Conservation (phyloP, 2,113 vertebrate species). For the Athene cunicularia region DNA sequence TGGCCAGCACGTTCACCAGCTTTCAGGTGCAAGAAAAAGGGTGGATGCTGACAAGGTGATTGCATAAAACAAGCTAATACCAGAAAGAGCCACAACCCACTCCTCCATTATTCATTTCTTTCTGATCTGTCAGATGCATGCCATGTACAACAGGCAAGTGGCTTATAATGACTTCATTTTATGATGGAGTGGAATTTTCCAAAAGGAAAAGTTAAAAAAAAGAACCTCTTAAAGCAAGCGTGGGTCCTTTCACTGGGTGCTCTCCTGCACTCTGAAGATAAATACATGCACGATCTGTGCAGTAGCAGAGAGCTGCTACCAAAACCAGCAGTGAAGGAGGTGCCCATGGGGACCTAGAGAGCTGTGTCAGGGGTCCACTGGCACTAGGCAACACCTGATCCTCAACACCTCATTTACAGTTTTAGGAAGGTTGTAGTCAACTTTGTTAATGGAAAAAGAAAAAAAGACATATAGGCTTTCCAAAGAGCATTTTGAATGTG, state of each 20-base stretch:
- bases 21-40: not conserved
- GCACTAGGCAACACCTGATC: not conserved
- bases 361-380: not conserved
- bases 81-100: not conserved
- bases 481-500: not conserved
- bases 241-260: not conserved
- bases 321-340: not conserved
- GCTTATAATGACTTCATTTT: not conserved
- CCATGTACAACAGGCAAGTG: not conserved
- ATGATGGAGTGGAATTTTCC: not conserved
- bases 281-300: not conserved
- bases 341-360: not conserved
- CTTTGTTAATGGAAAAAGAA: not conserved
- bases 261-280: not conserved
- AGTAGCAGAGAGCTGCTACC: not conserved
- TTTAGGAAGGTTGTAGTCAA: not conserved
- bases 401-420: not conserved
- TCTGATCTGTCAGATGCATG: not conserved
- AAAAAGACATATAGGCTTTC: not conserved
- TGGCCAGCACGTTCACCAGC: not conserved
- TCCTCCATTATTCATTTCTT: fast-evolving
- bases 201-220: not conserved
- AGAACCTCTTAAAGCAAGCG: not conserved
- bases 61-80: not conserved
- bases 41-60: not conserved